Evolutionary conservation across 1,140 invertebrate species (phyloP).

Genomic region (Periplaneta americana): DNA sequence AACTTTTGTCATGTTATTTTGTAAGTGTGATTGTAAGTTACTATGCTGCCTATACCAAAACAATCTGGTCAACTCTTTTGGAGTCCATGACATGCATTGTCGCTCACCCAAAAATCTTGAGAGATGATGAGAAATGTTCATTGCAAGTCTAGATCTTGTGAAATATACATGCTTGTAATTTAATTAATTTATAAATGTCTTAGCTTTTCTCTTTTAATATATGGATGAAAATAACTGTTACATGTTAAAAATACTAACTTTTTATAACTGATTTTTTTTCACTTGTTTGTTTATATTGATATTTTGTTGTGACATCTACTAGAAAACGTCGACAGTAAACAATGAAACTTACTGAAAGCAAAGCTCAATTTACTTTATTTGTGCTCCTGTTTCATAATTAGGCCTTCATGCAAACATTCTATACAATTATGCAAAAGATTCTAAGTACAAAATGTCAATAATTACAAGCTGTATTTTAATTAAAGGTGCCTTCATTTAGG

Average conservation of each 20-base stretch:
- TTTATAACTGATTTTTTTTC: neutral
- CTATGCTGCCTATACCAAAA: neutral
- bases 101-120: neutral
- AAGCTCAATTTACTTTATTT: neutral
- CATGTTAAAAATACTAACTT: neutral
- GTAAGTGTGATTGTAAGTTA: neutral
- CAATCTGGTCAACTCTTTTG: neutral
- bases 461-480: neutral
- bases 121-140: neutral
- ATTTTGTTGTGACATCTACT: neutral
- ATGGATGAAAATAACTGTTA: neutral
- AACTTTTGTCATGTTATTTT: neutral
- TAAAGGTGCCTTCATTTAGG: neutral
- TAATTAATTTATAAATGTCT: neutral
- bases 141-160: neutral
- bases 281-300: neutral
- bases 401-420: neutral
- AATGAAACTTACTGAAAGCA: neutral
- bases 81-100: neutral
- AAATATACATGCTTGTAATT: neutral
- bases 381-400: neutral
- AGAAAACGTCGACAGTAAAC: neutral
- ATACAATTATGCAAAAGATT: neutral
- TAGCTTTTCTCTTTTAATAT: neutral
- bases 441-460: neutral